phyloP scores from a whole-genome alignment of 2,113 vertebrate genomes.

The Odontophorus gujanensis region DNA sequence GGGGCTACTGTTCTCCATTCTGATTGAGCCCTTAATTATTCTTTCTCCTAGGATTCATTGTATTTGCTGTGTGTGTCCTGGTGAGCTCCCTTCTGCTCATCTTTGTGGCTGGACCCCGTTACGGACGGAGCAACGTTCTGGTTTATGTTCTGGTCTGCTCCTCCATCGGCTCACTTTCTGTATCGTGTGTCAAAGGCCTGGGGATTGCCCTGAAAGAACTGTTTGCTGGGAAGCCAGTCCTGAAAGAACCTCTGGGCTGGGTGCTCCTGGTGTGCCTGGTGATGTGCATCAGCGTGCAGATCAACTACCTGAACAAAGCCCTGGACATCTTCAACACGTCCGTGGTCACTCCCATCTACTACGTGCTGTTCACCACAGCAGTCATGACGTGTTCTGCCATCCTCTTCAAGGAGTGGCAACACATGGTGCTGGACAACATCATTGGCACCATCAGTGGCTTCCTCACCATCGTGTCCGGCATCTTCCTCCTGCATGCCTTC shows the following conservation, averaged over 20 bases:
- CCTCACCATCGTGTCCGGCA: conserved; percentile 83
- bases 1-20: background rate
- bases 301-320: conserved; percentile 88
- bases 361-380: conserved; percentile 86
- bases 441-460: conserved; percentile 84
- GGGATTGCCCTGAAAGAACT: conserved; percentile 85
- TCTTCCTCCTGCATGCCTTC: conserved; percentile 85
- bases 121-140: conserved; percentile 85
- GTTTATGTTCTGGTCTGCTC: conserved; percentile 87
- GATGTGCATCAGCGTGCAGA: conserved; percentile 84
- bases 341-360: conserved; percentile 83
- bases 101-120: conserved; percentile 81
- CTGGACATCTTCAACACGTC: conserved; percentile 86
- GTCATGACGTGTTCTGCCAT: conserved; percentile 87
- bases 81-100: conserved; percentile 83
- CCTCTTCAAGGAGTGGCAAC: conserved; percentile 88
- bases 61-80: conserved; percentile 82
- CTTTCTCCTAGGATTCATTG: conserved; percentile 81
- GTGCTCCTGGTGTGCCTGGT: conserved; percentile 80
- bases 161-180: conserved; percentile 83
- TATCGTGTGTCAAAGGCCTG: conserved; percentile 86
- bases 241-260: conserved; percentile 84
- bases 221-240: conserved; percentile 80
- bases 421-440: conserved; percentile 77
- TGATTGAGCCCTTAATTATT: conserved; percentile 44